Evolutionary conservation across 1,140 invertebrate species (phyloP).

Genomic region (Homalodisca vitripennis): DNA sequence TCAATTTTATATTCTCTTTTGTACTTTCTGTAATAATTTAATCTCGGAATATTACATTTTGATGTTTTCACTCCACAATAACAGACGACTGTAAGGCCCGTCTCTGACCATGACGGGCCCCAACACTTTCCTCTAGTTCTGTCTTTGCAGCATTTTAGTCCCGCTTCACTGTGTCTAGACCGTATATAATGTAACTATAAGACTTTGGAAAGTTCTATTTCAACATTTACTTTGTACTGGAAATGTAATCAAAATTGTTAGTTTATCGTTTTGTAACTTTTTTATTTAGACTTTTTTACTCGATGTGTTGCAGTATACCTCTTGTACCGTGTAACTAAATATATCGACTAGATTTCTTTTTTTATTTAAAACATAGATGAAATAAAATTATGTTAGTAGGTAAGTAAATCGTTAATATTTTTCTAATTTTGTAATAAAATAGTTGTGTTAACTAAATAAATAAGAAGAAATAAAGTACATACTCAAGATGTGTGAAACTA

Average conservation of each 20-base stretch:
- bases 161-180: conserved; percentile 4
- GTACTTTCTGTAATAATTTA: conserved; percentile 24
- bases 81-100: too few relatives aligned
- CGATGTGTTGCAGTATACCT: conserved; percentile 3
- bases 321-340: neutral
- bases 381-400: conserved; percentile 29
- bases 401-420: conserved; percentile 32
- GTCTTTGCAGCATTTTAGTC: neutral
- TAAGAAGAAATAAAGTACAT: conserved; percentile 28
- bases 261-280: neutral
- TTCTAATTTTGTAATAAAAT: conserved; percentile 33
- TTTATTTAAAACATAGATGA: conserved; percentile 10
- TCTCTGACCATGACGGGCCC: too few relatives aligned
- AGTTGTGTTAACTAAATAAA: conserved; percentile 32
- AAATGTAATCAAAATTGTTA: conserved; percentile 7
- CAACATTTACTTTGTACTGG: neutral
- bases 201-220: too few relatives aligned
- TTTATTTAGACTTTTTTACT: neutral
- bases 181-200: neutral
- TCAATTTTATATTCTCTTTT: conserved; percentile 28
- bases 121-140: too few relatives aligned
- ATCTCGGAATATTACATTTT: neutral
- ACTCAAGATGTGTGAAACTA: conserved; percentile 29
- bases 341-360: neutral
- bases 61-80: too few relatives aligned